Base-by-base conservation (phyloP, 2,797 vertebrate species). In the Lepus oiostolus region DNA sequence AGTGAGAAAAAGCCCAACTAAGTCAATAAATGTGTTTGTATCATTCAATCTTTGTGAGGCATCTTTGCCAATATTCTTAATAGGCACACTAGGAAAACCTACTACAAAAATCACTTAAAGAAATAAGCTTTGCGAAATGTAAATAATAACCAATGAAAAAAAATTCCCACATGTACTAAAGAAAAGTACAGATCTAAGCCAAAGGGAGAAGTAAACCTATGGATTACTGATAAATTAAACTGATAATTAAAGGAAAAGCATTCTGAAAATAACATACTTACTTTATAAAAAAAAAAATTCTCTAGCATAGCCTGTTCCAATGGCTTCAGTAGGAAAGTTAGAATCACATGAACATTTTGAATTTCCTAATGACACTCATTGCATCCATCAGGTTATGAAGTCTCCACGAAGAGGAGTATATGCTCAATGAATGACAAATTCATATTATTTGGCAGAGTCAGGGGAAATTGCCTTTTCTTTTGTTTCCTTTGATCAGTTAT, bases 11-110 rank as follows among this genome's bases (percentile, higher is more conserved):
- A 62, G 58, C n/a, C 60, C 50, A 65, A 80, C 30, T 80, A 93
- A 90, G 42, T 95, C 85, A 94, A 74, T 71, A 92, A 70, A 62
- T 52, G 10, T 85, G 62, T 84, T 92, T 38, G 26, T 60, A 80
- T 72, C 26, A 88, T 52, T 84, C 32, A 88, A 14, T 32, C 22
- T 79, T 72, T 63, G 17, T 85, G 21, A 93, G 26, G 54, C 30
- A 76, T 67, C 87, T 93, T 77, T 79, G 52, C 35, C 88, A 90
- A 58, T 70, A 84, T 85, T 70, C 4, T 7, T 84, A 85, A 90
- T 6, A 88, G 76, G 58, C 58, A 79, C 38, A 47, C 42, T 54
- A 77, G 38, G 38, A 94, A 93, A 92, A 72, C 8, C 24, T 38
- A 85, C 11, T 71, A 30, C 22, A 68, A 85, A 95, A 74, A 80